Evolutionary conservation across 1,140 invertebrate genomes (phyloP).

Genomic region (Bemisia tabaci): DNA sequence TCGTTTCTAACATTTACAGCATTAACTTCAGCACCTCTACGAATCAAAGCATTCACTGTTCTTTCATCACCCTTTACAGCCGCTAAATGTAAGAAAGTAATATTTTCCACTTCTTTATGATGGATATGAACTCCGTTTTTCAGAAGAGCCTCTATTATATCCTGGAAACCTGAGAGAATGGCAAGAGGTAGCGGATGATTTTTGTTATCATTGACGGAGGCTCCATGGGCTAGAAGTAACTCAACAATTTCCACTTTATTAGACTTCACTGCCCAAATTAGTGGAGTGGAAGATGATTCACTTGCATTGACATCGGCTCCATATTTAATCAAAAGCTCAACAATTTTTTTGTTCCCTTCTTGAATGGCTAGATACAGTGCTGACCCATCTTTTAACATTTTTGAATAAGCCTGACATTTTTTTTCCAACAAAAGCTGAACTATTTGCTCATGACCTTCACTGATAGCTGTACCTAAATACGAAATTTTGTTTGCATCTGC

Average conservation of each 20-base stretch:
- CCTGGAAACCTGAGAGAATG: conserved; percentile 52
- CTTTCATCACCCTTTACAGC: conserved; percentile 6
- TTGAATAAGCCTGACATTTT: too few relatives aligned
- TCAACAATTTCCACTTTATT: conserved; percentile 31
- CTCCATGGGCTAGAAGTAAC: conserved; percentile 27
- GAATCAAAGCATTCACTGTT: conserved; percentile 3
- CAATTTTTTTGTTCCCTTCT: conserved; percentile 29
- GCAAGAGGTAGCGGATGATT: conserved; percentile 59
- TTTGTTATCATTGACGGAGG: conserved; percentile 25
- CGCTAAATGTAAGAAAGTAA: conserved; percentile 31
- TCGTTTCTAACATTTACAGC: background rate
- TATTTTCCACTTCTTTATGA: conserved; percentile 47
- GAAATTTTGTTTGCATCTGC: background rate
- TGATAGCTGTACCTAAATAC: background rate
- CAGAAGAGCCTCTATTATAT: conserved; percentile 52
- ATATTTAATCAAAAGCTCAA: conserved; percentile 1
- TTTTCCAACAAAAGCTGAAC: background rate
- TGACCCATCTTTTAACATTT: conserved; percentile 39
- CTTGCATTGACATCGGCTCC: conserved; percentile 11
- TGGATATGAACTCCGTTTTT: conserved; percentile 51
- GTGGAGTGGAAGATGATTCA: conserved; percentile 15
- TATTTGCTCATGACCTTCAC: background rate
- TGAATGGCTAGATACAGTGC: conserved; percentile 85
- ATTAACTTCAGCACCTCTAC: conserved; percentile 9
- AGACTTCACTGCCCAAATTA: conserved; percentile 34